Base-by-base conservation (phyloP, 2,888 invertebrate genomes). In the Ophion ellenae region DNA sequence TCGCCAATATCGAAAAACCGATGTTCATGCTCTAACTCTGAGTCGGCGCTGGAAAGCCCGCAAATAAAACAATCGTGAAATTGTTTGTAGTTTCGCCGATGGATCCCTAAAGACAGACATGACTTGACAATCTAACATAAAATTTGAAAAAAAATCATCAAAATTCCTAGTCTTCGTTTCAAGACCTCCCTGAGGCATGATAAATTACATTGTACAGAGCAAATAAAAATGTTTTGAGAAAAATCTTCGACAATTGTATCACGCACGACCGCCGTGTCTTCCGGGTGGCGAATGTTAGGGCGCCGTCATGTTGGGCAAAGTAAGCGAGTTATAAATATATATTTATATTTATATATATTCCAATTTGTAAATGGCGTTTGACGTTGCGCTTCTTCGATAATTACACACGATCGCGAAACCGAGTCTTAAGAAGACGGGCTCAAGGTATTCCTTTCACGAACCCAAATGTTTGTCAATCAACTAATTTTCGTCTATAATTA, bases 261-360 rank as follows among this genome's bases (percentile, higher is more conserved):
- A 47, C 61, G 47, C 71, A 79, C 63, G 71, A 36, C 64, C 36
- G 40, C 61, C 32, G 76, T 81, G 76, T 80, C 57, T 14, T 66
- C 59, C 61, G 36, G 71, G 75, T 57, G 59, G 40, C 70, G 66
- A 71, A 79, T 75, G 75, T 14, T 67, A 75, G 57, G 79, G 75
- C 76, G 66, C 61, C 61, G 71, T 53, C 9, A 83, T 86, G 83
- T 82, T 77, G 67, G 76, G 86, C 85, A 85, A 86, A 69, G 85
- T 85, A 73, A 85, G 70, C 74, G 20, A 71, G 40, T 64, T 57
- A 4, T n/a, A 64, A 73, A 47, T 4, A 67, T n/a, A 40, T 64
- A 2, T 63, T 36, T 53, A 5, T 17, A 53, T 53, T 53, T 53
- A 17, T 17, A 14, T 17, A 53, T 53, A 17, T 53, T 53, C 14